Percentiles rank a stretch among this genome's conserved stretches.
phyloP scores from a whole-genome alignment of 2,888 invertebrate genomes.

The Ernsta delagoae region DNA sequence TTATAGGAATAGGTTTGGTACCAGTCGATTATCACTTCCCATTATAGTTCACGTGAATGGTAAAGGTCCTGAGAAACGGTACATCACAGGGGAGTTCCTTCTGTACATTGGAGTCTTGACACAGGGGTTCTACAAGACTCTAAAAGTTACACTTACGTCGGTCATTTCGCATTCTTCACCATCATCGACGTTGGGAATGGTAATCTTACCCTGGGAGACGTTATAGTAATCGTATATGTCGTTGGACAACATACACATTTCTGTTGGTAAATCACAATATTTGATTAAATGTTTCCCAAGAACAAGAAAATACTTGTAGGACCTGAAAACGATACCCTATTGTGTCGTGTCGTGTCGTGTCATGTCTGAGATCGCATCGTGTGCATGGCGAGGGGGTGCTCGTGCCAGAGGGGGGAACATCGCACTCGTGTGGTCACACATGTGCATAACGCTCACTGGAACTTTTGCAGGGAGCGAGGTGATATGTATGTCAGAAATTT shows the following conservation, averaged over 20 bases:
- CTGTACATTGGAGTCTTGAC: not conserved
- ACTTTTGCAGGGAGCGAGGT: constrained; percentile 76
- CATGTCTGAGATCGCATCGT: constrained; percentile 54
- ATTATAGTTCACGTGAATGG: constrained; percentile 35
- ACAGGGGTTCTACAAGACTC: constrained; percentile 40
- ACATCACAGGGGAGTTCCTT: constrained; percentile 23
- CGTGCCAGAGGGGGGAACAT: constrained; percentile 62
- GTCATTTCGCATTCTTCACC: constrained; percentile 95
- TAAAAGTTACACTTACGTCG: constrained; percentile 90
- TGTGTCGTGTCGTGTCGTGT: constrained; percentile 59
- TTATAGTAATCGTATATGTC: constrained; percentile 97
- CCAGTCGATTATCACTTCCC: constrained; percentile 20
- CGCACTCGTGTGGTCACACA: constrained; percentile 57
- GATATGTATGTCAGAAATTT: constrained; percentile 75
- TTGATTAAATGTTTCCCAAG: constrained; percentile 47
- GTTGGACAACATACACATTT: constrained; percentile 91
- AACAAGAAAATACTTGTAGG: constrained; percentile 24
- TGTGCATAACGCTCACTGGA: constrained; percentile 74
- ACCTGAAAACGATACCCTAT: constrained; percentile 42
- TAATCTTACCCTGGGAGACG: constrained; percentile 98
- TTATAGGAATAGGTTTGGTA: constrained; percentile 27
- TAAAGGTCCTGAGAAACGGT: constrained; percentile 25
- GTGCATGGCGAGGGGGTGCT: constrained; percentile 56
- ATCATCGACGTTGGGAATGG: constrained; percentile 98
- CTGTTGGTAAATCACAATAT: constrained; percentile 84